Evolutionary conservation across 2,888 invertebrate species (phyloP).

Genomic region (Eulithis prunata): DNA sequence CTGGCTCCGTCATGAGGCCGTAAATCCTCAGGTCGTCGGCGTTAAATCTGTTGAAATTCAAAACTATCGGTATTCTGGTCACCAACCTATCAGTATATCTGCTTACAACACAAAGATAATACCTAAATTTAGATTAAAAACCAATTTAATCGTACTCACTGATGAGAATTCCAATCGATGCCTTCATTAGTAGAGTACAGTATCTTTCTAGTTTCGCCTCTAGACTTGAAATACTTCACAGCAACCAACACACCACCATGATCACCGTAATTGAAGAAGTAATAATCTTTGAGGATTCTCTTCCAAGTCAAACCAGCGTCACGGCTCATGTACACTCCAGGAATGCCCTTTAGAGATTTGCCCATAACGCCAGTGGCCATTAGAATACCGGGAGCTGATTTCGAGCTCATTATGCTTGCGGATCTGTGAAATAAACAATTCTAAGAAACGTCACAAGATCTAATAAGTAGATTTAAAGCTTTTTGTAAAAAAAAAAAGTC

Average conservation of each 20-base stretch:
- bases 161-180: constrained; percentile 89
- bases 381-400: constrained; percentile 95
- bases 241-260: constrained; percentile 95
- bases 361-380: constrained; percentile 88
- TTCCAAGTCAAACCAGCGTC: constrained; percentile 64
- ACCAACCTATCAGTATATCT: neutral
- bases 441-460: neutral
- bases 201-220: constrained; percentile 91
- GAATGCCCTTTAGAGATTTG: constrained; percentile 90
- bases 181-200: constrained; percentile 95
- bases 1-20: constrained; percentile 96
- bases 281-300: constrained; percentile 85
- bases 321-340: constrained; percentile 86
- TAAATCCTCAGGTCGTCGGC: constrained; percentile 91
- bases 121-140: no score
- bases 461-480: neutral
- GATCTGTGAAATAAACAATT: constrained; percentile 58
- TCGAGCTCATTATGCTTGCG: constrained; percentile 92
- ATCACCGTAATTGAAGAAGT: constrained; percentile 95
- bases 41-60: constrained; percentile 83
- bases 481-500: no score
- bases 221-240: constrained; percentile 90
- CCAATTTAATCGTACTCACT: constrained; percentile 59
- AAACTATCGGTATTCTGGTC: constrained; percentile 13
- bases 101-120: neutral